These are phyloP conservation scores for Cyclopterus lumpus DNA, from an alignment of 2,797 vertebrate species.

Conservation along the genomic window DNA sequence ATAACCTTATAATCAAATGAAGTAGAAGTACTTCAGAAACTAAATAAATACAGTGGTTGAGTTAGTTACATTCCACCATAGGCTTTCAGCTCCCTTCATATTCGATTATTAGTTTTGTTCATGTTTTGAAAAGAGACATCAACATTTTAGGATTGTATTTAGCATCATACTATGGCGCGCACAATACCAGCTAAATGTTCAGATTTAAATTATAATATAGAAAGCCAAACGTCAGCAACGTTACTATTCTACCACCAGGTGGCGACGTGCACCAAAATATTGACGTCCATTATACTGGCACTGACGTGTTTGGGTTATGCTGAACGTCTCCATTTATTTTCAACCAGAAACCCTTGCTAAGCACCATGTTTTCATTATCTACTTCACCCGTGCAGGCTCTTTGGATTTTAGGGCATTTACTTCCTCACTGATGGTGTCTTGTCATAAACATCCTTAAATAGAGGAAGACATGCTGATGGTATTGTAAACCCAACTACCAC, in stretches of 20 bases:
- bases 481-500: not conserved
- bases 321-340: conserved; percentile 35
- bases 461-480: not conserved
- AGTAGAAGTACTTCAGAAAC: not conserved
- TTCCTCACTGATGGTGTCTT: not conserved
- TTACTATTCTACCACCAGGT: conserved; percentile 55
- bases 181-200: not conserved
- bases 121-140: not conserved
- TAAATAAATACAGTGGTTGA: not conserved
- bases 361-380: not conserved
- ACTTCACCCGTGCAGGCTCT: not conserved
- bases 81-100: not conserved
- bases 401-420: fast-evolving
- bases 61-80: not conserved
- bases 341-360: conserved; percentile 19
- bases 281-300: not conserved
- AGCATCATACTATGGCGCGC: not conserved
- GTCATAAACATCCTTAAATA: not conserved
- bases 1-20: not conserved
- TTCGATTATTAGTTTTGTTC: not conserved
- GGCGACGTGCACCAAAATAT: conserved; percentile 51
- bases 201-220: not conserved
- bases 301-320: conserved; percentile 41
- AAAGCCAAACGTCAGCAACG: not conserved
- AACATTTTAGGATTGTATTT: not conserved